Base-by-base conservation (phyloP, 37 sponge, comb jelly and placozoan species). In the Aplysina aerophoba region DNA sequence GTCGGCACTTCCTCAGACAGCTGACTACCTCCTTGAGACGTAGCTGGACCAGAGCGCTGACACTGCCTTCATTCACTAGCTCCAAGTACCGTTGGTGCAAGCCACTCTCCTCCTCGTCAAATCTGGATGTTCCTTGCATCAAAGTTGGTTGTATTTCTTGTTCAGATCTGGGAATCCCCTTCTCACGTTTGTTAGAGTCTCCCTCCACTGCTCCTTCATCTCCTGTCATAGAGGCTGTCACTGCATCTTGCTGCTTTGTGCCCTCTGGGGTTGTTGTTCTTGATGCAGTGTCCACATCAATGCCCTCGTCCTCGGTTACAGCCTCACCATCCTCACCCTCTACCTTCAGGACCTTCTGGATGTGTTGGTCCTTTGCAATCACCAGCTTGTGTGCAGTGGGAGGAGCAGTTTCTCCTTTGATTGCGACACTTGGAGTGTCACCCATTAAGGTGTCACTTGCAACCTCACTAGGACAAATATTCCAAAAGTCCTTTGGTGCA, bases 401-500 rank as follows among this genome's bases (percentile, higher is more conserved):
- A 31, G n/a, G 54, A 44, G 50, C 50, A 44, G 50, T 44, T 3
- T 44, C 50, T 44, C 50, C 50, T 3, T 44, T 8, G 8, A 44
- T 8, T 44, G 50, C 3, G 8, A 44, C 3, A 8, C 50, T 44
- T 44, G 50, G 50, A 75, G 11, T 54, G 4, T 3, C 54, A 4
- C 78, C 53, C 6, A 4, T 39, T 69, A 34, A 6, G 6, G 4
- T 12, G 4, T 69, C 71, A 34, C 15, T 12, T 1, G 41, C 21
- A 1, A 75, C 24, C 22, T 39, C 53, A 36, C 54, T 39, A 11
- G 64, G 12, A 27, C 5, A 13, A 27, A 27, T 62, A 11, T 62
- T 62, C 78, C 78, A 75, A 36, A 75, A 75, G 8, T 36, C 54
- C 33, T 73, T 78, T 4, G 86, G 5, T 6, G 88, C 69, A 12